Conservation (phyloP, 92 coral and sea anemone species). For the Actinernus sp. region DNA sequence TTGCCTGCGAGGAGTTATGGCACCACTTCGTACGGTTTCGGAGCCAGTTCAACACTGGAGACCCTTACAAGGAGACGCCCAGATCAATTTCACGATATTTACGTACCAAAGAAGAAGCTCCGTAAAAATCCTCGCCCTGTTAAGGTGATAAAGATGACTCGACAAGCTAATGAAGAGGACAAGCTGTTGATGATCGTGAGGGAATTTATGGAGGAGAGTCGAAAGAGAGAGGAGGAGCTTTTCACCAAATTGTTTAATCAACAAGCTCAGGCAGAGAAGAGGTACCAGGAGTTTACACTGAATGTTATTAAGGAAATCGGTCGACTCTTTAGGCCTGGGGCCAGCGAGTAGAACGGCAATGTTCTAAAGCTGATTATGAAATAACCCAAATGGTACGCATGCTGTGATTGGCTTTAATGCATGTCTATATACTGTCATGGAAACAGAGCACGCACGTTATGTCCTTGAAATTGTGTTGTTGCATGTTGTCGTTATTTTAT, state of each 20-base stretch:
- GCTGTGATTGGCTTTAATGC: too few relatives aligned
- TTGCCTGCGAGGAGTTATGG: not conserved
- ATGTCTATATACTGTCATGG: too few relatives aligned
- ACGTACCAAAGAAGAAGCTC: slow-evolving; percentile 47
- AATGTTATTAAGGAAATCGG: slow-evolving; percentile 87
- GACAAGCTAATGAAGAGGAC: slow-evolving; percentile 53
- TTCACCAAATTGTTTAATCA: slow-evolving; percentile 79
- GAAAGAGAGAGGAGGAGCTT: slow-evolving; percentile 81
- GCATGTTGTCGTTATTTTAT: too few relatives aligned
- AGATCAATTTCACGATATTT: not conserved
- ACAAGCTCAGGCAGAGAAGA: slow-evolving; percentile 81
- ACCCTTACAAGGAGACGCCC: not conserved
- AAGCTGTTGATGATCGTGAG: slow-evolving; percentile 64
- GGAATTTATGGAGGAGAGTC: slow-evolving; percentile 87
- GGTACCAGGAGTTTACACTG: slow-evolving; percentile 87
- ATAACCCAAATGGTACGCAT: too few relatives aligned
- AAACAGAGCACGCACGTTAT: too few relatives aligned
- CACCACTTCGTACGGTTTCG: not conserved
- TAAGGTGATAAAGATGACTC: slow-evolving; percentile 59
- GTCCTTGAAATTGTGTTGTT: too few relatives aligned
- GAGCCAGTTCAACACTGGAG: not conserved
- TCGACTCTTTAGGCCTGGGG: slow-evolving; percentile 65
- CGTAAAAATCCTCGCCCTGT: slow-evolving; percentile 69
- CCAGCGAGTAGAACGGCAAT: too few relatives aligned
- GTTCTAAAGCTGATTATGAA: too few relatives aligned